Percentiles rank a stretch among this genome's conserved stretches.
phyloP scores from a whole-genome alignment of 2,888 invertebrate genomes.

The Conops quadrifasciatus region DNA sequence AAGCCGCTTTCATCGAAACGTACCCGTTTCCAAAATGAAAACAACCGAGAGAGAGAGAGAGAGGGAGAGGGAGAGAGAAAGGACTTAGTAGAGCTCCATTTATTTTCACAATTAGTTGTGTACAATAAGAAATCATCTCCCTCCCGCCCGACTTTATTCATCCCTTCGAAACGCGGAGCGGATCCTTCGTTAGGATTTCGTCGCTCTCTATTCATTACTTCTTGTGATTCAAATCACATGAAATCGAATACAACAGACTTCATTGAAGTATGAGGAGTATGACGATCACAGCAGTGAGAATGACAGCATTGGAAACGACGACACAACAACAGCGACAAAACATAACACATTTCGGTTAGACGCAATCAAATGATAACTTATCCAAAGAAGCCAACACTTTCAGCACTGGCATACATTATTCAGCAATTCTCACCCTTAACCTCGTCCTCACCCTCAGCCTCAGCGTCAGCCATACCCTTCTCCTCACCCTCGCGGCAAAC shows the following conservation, averaged over 20 bases:
- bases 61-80: background rate
- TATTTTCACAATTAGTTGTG: background rate
- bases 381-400: constrained; percentile 6
- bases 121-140: background rate
- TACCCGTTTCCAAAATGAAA: background rate
- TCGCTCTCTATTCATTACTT: background rate
- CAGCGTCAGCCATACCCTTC: background rate
- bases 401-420: background rate
- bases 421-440: background rate
- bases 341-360: background rate
- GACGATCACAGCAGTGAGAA: no score
- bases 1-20: background rate
- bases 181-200: background rate
- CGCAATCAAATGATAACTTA: constrained; percentile 23
- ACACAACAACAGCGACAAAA: background rate
- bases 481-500: background rate
- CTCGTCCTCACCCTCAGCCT: background rate
- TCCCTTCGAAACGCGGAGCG: background rate
- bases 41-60: background rate
- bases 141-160: background rate
- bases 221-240: constrained; percentile 6
- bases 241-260: constrained; percentile 12
- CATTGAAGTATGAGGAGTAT: constrained; percentile 3
- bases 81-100: background rate
- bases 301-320: background rate